Evolutionary conservation across 2,888 invertebrate species (phyloP).

Genomic region (Scaptomyza reducta): DNA sequence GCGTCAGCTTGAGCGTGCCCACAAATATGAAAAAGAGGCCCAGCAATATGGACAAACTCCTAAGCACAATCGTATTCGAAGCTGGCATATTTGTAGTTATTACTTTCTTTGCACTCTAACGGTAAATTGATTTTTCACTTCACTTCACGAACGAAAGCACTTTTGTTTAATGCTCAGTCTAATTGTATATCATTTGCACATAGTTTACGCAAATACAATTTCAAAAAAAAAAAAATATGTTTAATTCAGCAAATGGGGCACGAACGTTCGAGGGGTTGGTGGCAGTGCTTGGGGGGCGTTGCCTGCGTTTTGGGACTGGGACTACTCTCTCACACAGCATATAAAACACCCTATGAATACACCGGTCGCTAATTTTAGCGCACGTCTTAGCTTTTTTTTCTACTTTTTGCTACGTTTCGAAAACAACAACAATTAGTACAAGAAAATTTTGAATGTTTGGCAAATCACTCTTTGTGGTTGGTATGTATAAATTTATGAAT

Average conservation of each 20-base stretch:
- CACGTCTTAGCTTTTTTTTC: slow-evolving; percentile 55
- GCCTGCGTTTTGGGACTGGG: slow-evolving; percentile 34
- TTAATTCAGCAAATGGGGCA: slow-evolving; percentile 49
- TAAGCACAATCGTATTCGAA: slow-evolving; percentile 90
- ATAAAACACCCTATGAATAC: slow-evolving; percentile 65
- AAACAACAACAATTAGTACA: slow-evolving; percentile 42
- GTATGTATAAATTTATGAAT: slow-evolving; percentile 72
- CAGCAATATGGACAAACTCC: slow-evolving; percentile 94
- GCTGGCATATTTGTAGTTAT: slow-evolving; percentile 78
- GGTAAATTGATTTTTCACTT: slow-evolving; percentile 30
- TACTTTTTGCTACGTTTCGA: slow-evolving; percentile 26
- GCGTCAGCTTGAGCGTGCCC: slow-evolving; percentile 95
- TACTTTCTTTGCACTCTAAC: slow-evolving; percentile 3
- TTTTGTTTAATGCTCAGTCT: slow-evolving; percentile 8
- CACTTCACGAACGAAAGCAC: slow-evolving; percentile 7
- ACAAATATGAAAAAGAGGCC: slow-evolving; percentile 98
- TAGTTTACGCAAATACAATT: slow-evolving; percentile 30
- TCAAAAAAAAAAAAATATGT: slow-evolving; percentile 37
- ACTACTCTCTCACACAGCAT: slow-evolving; percentile 47
- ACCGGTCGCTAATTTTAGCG: slow-evolving; percentile 74
- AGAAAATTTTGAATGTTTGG: slow-evolving; percentile 63
- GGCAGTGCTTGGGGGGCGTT: slow-evolving; percentile 16
- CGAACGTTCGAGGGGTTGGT: slow-evolving; percentile 2
- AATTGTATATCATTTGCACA: slow-evolving; percentile 29
- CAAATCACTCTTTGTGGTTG: slow-evolving; percentile 58